Evolutionary conservation across 1,140 invertebrate genomes (phyloP), one percentile per base, ranked within the genome.

Genomic region (Trachymyrmex septentrionalis): DNA sequence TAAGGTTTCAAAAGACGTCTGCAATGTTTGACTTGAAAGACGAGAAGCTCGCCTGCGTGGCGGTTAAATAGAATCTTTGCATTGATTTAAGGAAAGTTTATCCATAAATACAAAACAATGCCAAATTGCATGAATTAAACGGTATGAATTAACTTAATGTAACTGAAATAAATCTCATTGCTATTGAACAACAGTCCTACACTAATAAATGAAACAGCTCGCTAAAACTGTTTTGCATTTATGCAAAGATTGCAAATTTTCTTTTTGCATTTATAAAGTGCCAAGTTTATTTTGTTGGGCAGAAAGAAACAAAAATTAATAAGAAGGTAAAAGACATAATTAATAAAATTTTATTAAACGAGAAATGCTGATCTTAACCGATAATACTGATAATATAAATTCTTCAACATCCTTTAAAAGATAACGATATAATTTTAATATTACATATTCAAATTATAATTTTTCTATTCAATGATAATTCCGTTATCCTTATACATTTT

Each of bases 41-140:
- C 48, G 48, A 50, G 27, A 24, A 48, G 10, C 30, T 66, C 27
- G 21, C 14, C 7, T n/a, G 55, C 44, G 72, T 38, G 21, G 59
- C 38, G 21, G 21, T 14, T 66, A 66, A 66, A 34, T 19, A 66
- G 19, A 72, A 61, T 72, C 14, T 24, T 7, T 16, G 12, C 48
- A 19, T 84, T 27, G 9, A 84, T 63, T 61, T 16, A 10, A 84
- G 30, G 19, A 57, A 57, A 34, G 12, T 44, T 81, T 69, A 38
- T 24, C 48, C 64, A 53, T 53, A 53, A 80, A 69, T 67, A 80
- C n/a, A 55, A 55, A 80, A 34, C 50, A 57, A 55, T 21, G 14
- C 34, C 14, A 55, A 81, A 71, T 21, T 55, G 30, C 14, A 53
- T 44, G 24, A 77, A 7, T 77, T 24, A 44, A 19, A 77, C 53